A percentile compares a stretch with the other conserved stretches of the same genome.
phyloP scores from a whole-genome alignment of 2,113 vertebrate genomes.

The Rhinolophus ferrumequinum region DNA sequence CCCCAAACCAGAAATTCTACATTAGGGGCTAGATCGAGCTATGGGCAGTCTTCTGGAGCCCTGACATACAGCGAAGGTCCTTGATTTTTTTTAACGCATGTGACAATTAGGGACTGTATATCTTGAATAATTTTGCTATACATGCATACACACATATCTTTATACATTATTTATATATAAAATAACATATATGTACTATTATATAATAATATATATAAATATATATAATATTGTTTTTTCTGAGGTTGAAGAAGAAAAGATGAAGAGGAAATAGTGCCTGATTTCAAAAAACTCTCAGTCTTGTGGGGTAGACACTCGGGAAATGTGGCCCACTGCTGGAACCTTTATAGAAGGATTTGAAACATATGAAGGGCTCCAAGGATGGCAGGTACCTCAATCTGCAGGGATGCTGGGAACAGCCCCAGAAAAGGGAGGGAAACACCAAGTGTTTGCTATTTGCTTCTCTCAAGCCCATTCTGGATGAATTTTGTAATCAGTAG shows the following conservation, averaged over 20 bases:
- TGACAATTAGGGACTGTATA: neutral
- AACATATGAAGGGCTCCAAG: neutral
- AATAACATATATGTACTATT: neutral
- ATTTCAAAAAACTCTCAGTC: neutral
- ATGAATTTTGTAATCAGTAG: slow-evolving; percentile 37
- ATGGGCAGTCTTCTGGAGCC: neutral
- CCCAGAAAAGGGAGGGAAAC: neutral
- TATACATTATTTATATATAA: neutral
- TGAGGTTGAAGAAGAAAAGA: neutral
- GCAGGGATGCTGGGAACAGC: neutral
- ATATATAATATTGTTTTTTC: neutral
- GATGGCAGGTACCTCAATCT: neutral
- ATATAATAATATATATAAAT: neutral
- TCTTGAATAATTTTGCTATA: neutral
- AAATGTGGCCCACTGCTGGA: neutral
- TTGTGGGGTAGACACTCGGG: neutral
- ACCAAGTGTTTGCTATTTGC: neutral
- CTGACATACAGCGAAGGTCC: neutral
- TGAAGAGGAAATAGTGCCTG: neutral
- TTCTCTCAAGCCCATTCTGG: neutral
- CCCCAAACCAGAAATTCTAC: neutral
- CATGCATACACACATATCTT: neutral
- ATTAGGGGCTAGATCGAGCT: neutral
- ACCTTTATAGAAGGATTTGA: neutral
- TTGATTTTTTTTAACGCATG: neutral